Evolutionary conservation across 2,113 vertebrate genomes (phyloP), one percentile per base, ranked within the genome.

Genomic region (Melanocharis versteri): DNA sequence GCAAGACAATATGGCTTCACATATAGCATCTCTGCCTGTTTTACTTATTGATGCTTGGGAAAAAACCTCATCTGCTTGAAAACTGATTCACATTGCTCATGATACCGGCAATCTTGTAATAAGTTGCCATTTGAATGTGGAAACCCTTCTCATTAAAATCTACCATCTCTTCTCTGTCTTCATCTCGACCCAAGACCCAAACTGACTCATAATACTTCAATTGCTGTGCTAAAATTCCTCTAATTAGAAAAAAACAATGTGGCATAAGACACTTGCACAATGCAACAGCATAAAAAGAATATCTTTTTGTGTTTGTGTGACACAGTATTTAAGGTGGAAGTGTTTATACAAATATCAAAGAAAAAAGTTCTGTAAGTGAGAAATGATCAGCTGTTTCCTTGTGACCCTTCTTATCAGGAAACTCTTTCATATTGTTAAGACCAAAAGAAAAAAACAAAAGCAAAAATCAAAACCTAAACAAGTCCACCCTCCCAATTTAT

Each of bases 81-180:
- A 95, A 60, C 2, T 54, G 71, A 56, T 68, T 81, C 64, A 45
- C 30, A 48, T 87, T 87, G 8, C 17, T 90, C 33, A 54, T 35
- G 16, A 50, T 62, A 69, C 8, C 26, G 21, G 31, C 89, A 65
- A 56, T 73, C 30, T 73, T 75, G 27, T 56, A 75, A 81, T 30
- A 87, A n/a, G 20, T 39, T 95, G 31, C 14, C 48, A 54, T 89
- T 90, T 51, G 57, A 58, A 84, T 44, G 24, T 26, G 61, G 48
- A 91, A 89, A 51, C 18, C 9, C 69, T 94, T 42, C 57, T 84
- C 64, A 60, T 71, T 90, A 78, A 93, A 70, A 75, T 58, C 50
- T 54, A 75, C 56, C 50, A 58, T 92, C 20, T 44, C 22, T 78
- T 83, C 10, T 66, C n/a, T 79, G 23, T 58, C 11, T n/a, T 37